These are phyloP conservation scores for Thalassarche chlororhynchos DNA, from an alignment of 2,113 vertebrate genomes.

Conservation along the genomic window DNA sequence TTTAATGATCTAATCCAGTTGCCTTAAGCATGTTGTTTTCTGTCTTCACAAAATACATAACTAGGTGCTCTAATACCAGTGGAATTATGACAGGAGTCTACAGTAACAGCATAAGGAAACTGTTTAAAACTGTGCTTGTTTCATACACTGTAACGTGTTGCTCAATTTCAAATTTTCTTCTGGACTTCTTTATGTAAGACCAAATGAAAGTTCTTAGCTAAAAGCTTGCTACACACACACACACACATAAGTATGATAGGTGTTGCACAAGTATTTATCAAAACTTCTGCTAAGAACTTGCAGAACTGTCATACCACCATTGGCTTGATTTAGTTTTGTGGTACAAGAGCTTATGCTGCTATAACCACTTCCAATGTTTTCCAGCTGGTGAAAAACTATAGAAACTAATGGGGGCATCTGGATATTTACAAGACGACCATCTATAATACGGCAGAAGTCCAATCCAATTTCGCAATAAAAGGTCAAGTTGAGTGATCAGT, in stretches of 20 bases:
- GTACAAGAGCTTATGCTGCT: background rate
- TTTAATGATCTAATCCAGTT: background rate
- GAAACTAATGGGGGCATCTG: background rate
- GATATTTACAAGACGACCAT: background rate
- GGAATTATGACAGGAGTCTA: background rate
- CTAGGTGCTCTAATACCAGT: background rate
- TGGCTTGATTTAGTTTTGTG: background rate
- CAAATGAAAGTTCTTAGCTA: background rate
- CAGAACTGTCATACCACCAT: background rate
- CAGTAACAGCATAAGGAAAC: background rate
- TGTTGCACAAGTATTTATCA: background rate
- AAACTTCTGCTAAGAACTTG: background rate
- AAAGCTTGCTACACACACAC: background rate
- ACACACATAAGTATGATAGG: rapidly evolving
- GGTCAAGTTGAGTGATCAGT: background rate
- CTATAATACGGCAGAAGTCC: background rate
- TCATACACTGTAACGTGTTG: background rate
- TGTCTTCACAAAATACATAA: background rate
- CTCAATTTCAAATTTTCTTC: background rate
- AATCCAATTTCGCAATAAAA: background rate
- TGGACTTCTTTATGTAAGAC: background rate
- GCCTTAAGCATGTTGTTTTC: background rate
- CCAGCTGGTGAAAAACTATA: background rate
- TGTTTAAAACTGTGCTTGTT: background rate
- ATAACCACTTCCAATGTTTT: background rate